These are phyloP conservation scores for Callyntrura guangdongensis DNA, from an alignment of 2,888 invertebrate species.

Conservation along the genomic window DNA sequence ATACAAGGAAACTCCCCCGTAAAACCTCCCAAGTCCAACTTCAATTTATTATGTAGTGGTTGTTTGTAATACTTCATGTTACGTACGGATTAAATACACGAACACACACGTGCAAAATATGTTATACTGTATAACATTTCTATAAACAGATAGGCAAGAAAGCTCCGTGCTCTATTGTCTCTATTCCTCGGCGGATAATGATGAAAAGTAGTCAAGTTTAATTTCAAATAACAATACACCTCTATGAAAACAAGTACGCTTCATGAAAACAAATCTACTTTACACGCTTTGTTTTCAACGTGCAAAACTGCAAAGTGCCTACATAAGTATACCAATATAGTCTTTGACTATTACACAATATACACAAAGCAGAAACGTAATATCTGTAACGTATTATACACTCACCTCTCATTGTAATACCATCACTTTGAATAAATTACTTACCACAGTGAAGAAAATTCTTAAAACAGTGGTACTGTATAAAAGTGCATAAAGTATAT, in stretches of 20 bases:
- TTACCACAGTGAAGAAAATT: background rate
- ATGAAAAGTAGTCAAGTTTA: no score
- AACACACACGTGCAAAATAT: conserved; percentile 5
- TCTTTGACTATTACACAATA: background rate
- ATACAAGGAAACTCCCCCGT: background rate
- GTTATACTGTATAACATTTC: background rate
- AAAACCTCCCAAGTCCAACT: background rate
- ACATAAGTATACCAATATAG: background rate
- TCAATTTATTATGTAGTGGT: background rate
- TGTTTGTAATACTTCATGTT: background rate
- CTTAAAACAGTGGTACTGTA: conserved; percentile 39
- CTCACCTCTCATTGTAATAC: background rate
- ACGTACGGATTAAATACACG: background rate
- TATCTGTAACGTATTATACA: background rate
- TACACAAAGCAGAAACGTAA: background rate
- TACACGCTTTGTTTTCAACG: background rate
- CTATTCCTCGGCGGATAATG: no score
- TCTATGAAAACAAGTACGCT: background rate
- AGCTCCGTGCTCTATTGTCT: no score
- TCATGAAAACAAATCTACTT: conserved; percentile 26
- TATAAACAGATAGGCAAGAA: background rate
- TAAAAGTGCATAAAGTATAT: conserved; percentile 1
- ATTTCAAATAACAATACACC: background rate
- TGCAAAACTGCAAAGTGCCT: background rate
- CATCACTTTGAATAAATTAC: conserved; percentile 17